These are phyloP conservation scores for Enteromius thamalakanensis DNA, from an alignment of 2,797 vertebrate genomes.

Conservation along the genomic window DNA sequence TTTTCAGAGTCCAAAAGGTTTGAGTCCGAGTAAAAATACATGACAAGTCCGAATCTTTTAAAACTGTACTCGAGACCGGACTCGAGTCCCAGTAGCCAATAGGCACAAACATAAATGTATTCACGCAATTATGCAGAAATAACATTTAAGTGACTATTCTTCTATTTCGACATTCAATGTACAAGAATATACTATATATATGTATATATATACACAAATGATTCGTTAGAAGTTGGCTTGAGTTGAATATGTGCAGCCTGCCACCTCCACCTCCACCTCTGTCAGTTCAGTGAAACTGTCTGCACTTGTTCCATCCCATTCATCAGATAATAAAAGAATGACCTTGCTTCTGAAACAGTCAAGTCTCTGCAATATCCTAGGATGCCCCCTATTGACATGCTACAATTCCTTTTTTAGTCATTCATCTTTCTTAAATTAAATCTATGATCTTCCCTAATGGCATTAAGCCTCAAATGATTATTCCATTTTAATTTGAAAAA, in stretches of 20 bases:
- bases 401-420: not conserved
- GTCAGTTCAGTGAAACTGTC: not conserved
- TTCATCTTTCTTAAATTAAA: not conserved
- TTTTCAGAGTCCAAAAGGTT: too few species aligned
- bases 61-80: too few species aligned
- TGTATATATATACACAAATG: not conserved
- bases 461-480: not conserved
- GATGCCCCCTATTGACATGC: slow-evolving; percentile 12
- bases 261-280: not conserved
- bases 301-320: not conserved
- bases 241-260: not conserved
- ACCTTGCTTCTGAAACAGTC: not conserved
- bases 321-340: not conserved
- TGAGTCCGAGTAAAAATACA: too few species aligned
- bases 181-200: not conserved
- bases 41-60: too few species aligned
- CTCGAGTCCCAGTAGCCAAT: too few species aligned
- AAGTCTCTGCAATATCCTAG: not conserved
- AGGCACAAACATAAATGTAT: not conserved
- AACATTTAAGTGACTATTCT: not conserved
- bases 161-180: not conserved
- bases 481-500: not conserved
- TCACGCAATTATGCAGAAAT: not conserved
- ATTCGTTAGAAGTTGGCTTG: not conserved
- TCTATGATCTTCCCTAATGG: not conserved